A percentile compares a stretch with the other conserved stretches of the same genome.
These are phyloP conservation scores for Lophotriccus pileatus DNA, from an alignment of 2,797 vertebrate genomes.

Conservation along the genomic window DNA sequence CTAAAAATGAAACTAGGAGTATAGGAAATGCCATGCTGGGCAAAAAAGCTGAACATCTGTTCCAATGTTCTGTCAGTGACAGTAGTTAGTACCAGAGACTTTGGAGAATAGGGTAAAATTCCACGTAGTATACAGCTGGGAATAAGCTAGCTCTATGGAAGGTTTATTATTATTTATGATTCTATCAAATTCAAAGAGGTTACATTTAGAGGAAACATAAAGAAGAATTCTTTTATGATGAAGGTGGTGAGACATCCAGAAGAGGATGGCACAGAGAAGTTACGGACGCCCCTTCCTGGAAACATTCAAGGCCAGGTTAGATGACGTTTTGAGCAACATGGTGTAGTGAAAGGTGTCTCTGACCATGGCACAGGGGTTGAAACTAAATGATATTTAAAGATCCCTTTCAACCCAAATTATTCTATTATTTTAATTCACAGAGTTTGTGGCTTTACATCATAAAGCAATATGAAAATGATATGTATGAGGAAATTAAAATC, in stretches of 20 bases:
- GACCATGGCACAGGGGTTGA: rapidly evolving
- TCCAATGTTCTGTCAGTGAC: background rate
- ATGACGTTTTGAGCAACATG: background rate
- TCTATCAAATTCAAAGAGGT: background rate
- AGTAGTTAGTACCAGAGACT: background rate
- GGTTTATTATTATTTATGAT: background rate
- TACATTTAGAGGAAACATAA: background rate
- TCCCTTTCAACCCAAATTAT: background rate
- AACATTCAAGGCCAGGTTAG: background rate
- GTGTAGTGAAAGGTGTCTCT: background rate
- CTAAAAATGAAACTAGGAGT: background rate
- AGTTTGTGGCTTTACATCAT: background rate
- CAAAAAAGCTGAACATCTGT: background rate
- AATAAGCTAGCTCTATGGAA: background rate
- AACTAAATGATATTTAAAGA: background rate
- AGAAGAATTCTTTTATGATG: background rate
- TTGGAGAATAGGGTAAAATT: background rate
- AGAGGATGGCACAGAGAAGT: background rate
- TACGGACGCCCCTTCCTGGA: background rate
- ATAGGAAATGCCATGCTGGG: background rate
- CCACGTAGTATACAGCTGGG: background rate
- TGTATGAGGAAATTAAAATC: too few species aligned
- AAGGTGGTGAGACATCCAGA: background rate
- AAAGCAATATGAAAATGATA: background rate
- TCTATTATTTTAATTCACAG: background rate